Base-by-base conservation (phyloP, 2,888 invertebrate genomes). In the Dryobota labecula region DNA sequence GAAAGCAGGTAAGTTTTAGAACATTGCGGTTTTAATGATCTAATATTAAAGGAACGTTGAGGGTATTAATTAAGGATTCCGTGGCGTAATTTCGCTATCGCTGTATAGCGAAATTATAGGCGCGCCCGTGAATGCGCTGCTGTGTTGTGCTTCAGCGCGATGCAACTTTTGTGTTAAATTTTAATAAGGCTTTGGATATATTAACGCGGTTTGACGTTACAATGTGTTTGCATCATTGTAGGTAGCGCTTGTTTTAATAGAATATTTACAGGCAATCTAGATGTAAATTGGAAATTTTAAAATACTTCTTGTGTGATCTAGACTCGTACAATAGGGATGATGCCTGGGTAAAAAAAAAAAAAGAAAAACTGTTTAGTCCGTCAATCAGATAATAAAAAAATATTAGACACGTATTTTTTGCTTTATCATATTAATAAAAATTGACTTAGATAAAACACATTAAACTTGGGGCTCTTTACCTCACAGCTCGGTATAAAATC, bases 1-100 rank as follows among this genome's bases (percentile, higher is more conserved):
- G 90, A 92, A 92, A 94, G 93, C 94, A 95, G 94, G 94, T 93
- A 95, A 95, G 95, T 95, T 95, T 93, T 92, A 89, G 92, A 94
- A 95, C 95, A 94, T 94, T 93, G 95, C 91, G 95, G 96, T 93
- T 95, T 95, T 95, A 95, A 95, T 95, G 95, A 95, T 96, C 94
- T 94, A 95, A 95, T 95, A 96, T 96, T 95, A 94, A 93, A 95
- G 92, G 94, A 93, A 94, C 94, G 93, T 90, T 90, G 91, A 86
- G 90, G 94, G 94, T 94, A 94, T 94, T 95, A 94, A 95, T 95
- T 95, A 95, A 92, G 91, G 93, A 94, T 94, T 93, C 92, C 87
- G 88, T 69, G 91, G 92, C 90, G 91, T 92, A 92, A 94, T 92
- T 92, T 91, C 91, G 91, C n/a, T n/a, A n/a, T n/a, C n/a, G n/a